Conservation (phyloP, 2,888 invertebrate genomes). For the Xestobium rufovillosum region DNA sequence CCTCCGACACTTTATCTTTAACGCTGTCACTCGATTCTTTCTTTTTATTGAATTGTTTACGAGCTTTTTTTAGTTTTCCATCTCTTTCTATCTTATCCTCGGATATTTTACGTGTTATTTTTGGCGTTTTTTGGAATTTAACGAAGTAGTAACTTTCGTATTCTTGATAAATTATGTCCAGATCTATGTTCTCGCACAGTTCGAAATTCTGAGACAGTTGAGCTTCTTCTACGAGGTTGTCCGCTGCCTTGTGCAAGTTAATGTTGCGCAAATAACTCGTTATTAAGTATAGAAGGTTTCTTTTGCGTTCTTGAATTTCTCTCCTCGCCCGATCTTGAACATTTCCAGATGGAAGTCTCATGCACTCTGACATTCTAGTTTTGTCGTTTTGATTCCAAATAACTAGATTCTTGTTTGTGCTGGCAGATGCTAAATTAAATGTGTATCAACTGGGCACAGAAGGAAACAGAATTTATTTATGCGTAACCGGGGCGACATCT, state of each 20-base stretch:
- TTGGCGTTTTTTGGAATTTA: slow-evolving; percentile 81
- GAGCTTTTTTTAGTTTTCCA: slow-evolving; percentile 16
- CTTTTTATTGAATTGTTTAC: slow-evolving; percentile 23
- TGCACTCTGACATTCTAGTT: background rate
- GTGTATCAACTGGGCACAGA: too few relatives aligned
- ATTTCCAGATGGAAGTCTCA: background rate
- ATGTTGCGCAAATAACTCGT: slow-evolving; percentile 60
- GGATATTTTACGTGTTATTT: slow-evolving; percentile 56
- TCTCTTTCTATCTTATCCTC: slow-evolving; percentile 20
- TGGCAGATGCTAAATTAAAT: too few relatives aligned
- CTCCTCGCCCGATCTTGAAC: slow-evolving; percentile 24
- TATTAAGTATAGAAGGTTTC: slow-evolving; percentile 56
- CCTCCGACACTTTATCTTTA: slow-evolving; percentile 18
- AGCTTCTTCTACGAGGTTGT: slow-evolving; percentile 63
- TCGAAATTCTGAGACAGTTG: slow-evolving; percentile 59
- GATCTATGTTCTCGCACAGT: slow-evolving; percentile 86
- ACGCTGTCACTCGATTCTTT: slow-evolving; percentile 25
- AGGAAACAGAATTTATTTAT: too few relatives aligned
- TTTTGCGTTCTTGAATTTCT: slow-evolving; percentile 41
- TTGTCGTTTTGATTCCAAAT: too few relatives aligned
- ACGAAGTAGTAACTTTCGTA: slow-evolving; percentile 80
- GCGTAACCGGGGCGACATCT: too few relatives aligned
- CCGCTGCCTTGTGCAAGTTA: slow-evolving; percentile 56
- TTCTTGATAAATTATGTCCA: slow-evolving; percentile 81
- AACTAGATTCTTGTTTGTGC: too few relatives aligned